phyloP scores from a whole-genome alignment of 2,797 vertebrate species.

The Onychomys arenicola region DNA sequence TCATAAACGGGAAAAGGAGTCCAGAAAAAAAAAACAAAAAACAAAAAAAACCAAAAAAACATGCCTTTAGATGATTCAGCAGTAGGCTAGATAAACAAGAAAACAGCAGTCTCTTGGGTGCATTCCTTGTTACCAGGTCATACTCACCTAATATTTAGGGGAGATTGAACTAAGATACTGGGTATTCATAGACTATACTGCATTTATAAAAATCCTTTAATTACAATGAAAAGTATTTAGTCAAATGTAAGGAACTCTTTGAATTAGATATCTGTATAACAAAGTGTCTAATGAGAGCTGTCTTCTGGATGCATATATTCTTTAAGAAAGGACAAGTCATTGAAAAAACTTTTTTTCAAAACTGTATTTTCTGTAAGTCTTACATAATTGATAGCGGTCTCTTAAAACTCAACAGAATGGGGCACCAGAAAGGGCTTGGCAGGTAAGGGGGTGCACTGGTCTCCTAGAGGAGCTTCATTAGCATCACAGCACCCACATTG shows the following conservation, averaged over 20 bases:
- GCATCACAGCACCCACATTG: rapidly evolving
- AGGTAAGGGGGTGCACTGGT: not conserved
- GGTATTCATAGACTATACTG: not conserved
- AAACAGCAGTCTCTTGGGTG: not conserved
- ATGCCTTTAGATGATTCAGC: not conserved
- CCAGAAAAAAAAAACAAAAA: not conserved
- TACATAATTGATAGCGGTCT: not conserved
- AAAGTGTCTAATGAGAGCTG: not conserved
- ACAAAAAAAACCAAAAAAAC: not conserved
- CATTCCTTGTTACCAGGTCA: conserved; percentile 9
- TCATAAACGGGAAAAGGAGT: not conserved
- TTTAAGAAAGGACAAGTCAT: not conserved
- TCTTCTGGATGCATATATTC: not conserved
- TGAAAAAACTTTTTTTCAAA: conserved; percentile 23
- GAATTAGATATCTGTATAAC: not conserved
- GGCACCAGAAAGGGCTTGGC: not conserved
- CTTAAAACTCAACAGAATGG: not conserved
- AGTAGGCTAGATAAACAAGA: not conserved
- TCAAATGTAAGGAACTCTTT: not conserved
- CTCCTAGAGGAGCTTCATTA: not conserved
- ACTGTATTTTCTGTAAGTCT: not conserved
- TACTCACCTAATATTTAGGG: not conserved
- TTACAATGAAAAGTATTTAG: conserved; percentile 32
- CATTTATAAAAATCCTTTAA: conserved; percentile 49
- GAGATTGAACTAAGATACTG: not conserved